Conservation (phyloP, 2,113 vertebrate species). For the Percina caprodes region DNA sequence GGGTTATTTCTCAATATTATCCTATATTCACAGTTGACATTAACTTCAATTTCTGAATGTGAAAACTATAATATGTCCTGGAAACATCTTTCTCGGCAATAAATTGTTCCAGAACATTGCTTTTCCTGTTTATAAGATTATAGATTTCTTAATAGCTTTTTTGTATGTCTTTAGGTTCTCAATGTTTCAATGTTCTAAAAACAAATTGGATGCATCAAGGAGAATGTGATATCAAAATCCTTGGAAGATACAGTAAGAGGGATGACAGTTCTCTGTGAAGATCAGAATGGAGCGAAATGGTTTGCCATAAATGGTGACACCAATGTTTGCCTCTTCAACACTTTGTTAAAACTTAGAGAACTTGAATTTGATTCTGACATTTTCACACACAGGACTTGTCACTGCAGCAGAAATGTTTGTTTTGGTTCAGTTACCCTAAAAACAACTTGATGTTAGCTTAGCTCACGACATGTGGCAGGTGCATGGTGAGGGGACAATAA, state of each 20-base stretch:
- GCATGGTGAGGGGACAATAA: slow-evolving; percentile 41
- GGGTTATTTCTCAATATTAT: not conserved
- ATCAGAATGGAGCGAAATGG: slow-evolving; percentile 39
- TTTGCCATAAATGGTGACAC: slow-evolving; percentile 61
- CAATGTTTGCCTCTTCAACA: slow-evolving; percentile 69
- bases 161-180: slow-evolving; percentile 63
- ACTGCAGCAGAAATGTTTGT: slow-evolving; percentile 17
- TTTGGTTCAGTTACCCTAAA: slow-evolving; percentile 35
- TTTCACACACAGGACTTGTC: slow-evolving; percentile 51
- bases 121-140: not conserved
- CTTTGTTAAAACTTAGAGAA: slow-evolving; percentile 58
- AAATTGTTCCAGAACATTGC: not conserved
- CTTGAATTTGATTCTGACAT: slow-evolving; percentile 59
- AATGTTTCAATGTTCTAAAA: slow-evolving; percentile 78
- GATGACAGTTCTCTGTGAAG: slow-evolving; percentile 46
- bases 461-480: slow-evolving; percentile 16
- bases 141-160: not conserved
- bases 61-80: not conserved
- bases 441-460: slow-evolving; percentile 35
- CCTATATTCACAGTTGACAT: not conserved
- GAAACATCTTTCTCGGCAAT: not conserved
- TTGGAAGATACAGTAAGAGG: slow-evolving; percentile 3
- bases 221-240: slow-evolving; percentile 20
- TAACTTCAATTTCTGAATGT: not conserved
- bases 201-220: slow-evolving; percentile 19